Conservation (phyloP, 1,140 invertebrate genomes). For the Doryteuthis pealeii region DNA sequence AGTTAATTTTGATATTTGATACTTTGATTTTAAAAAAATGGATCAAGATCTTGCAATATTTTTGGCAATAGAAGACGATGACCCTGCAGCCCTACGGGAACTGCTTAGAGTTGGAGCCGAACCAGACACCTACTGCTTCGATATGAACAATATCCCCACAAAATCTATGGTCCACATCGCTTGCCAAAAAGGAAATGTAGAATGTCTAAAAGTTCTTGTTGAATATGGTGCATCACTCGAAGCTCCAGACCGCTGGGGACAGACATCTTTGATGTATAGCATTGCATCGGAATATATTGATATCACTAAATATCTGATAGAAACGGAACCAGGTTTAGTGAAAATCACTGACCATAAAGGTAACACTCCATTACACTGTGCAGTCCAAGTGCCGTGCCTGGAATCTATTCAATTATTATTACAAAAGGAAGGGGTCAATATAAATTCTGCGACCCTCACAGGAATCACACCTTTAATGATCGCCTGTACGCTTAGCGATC, state of each 20-base stretch:
- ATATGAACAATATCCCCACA: constrained; percentile 35
- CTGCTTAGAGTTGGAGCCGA: constrained; percentile 33
- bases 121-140: constrained; percentile 38
- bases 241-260: constrained; percentile 34
- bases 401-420: constrained; percentile 26
- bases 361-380: constrained; percentile 30
- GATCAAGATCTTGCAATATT: constrained; percentile 22
- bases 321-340: constrained; percentile 16
- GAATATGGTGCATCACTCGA: constrained; percentile 26
- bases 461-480: constrained; percentile 28
- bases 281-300: constrained; percentile 30
- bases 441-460: neutral
- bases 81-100: constrained; percentile 26
- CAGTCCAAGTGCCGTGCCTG: constrained; percentile 17
- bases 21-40: neutral
- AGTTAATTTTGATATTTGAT: too few species aligned
- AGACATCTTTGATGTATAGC: constrained; percentile 35
- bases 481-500: constrained; percentile 16
- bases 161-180: constrained; percentile 43
- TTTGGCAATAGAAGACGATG: constrained; percentile 30
- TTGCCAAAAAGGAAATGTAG: constrained; percentile 37
- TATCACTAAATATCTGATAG: constrained; percentile 25
- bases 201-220: constrained; percentile 31
- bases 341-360: constrained; percentile 30
- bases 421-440: neutral